phyloP scores from a whole-genome alignment of 2,888 invertebrate species.

The Drosophila rellima region DNA sequence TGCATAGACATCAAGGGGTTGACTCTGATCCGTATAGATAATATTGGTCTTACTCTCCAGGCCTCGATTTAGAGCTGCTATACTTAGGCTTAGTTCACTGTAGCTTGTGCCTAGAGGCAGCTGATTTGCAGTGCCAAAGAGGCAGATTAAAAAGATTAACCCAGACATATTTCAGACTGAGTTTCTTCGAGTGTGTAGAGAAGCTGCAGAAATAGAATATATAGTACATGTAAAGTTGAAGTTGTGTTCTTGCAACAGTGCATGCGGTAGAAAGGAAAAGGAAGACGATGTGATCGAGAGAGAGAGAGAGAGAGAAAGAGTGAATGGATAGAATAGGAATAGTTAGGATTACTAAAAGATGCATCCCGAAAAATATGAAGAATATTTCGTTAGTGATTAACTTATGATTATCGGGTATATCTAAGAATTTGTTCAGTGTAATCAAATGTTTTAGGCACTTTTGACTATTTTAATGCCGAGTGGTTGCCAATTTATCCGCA shows the following conservation, averaged over 20 bases:
- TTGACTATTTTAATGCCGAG: too few species aligned
- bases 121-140: background rate
- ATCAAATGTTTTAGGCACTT: too few species aligned
- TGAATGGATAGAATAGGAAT: background rate
- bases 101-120: constrained; percentile 3
- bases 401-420: too few species aligned
- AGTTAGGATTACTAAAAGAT: background rate
- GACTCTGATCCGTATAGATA: constrained; percentile 21
- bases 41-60: constrained; percentile 44
- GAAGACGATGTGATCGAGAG: background rate
- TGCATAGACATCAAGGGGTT: constrained; percentile 12
- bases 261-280: background rate
- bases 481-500: too few species aligned
- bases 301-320: background rate
- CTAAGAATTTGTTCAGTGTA: too few species aligned
- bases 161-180: constrained; percentile 29
- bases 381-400: too few species aligned
- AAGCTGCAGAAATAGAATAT: constrained; percentile 10
- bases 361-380: background rate
- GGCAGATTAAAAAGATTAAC: constrained; percentile 9
- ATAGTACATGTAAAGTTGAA: background rate
- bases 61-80: constrained; percentile 33
- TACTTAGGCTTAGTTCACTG: constrained; percentile 20
- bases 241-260: background rate
- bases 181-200: background rate